phyloP scores from a whole-genome alignment of 2,888 invertebrate genomes.

The Troides aeacus region DNA sequence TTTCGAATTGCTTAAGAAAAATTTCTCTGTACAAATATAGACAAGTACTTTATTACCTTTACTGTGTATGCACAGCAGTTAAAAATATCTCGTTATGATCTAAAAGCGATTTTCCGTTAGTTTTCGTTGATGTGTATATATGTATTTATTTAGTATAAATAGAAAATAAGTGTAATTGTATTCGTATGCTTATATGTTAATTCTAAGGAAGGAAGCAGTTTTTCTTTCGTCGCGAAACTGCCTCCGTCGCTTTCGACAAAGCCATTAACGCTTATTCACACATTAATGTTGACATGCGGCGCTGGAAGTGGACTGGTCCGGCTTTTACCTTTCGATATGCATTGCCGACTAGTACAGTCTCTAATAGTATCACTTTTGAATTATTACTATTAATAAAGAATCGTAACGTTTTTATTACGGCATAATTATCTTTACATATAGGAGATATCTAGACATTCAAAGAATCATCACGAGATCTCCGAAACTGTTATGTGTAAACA shows the following conservation, averaged over 20 bases:
- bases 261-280: conserved; percentile 21
- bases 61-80: too few species aligned
- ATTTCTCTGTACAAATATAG: too few species aligned
- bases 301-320: conserved; percentile 19
- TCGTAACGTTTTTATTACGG: too few species aligned
- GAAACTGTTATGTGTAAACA: too few species aligned
- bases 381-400: background rate
- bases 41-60: too few species aligned
- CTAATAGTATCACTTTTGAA: background rate
- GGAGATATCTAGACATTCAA: too few species aligned
- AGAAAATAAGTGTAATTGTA: background rate
- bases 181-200: background rate
- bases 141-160: background rate
- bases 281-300: conserved; percentile 24
- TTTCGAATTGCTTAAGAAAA: too few species aligned
- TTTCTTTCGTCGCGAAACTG: background rate
- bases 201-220: conserved; percentile 1
- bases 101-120: too few species aligned
- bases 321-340: conserved; percentile 26
- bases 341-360: conserved; percentile 12
- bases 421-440: too few species aligned
- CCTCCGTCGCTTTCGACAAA: conserved; percentile 21
- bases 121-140: too few species aligned
- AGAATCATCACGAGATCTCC: too few species aligned
- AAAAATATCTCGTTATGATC: too few species aligned